Evolutionary conservation across 2,797 vertebrate genomes (phyloP).

Genomic region (Linurgus olivaceus): DNA sequence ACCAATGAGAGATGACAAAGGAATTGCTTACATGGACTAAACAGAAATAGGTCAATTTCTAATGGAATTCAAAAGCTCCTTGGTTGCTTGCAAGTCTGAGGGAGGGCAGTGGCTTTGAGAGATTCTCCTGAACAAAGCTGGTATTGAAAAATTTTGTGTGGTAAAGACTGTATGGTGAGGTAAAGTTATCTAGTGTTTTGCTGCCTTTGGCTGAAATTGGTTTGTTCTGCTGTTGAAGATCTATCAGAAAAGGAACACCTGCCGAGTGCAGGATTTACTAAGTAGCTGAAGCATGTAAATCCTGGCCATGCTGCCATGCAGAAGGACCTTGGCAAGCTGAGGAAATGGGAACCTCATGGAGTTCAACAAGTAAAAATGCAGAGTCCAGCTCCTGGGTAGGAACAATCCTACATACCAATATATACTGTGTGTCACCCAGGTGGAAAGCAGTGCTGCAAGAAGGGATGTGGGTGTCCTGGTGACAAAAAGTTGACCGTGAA

Average conservation of each 20-base stretch:
- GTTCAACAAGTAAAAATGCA: background rate
- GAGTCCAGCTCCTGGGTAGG: background rate
- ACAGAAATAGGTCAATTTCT: background rate
- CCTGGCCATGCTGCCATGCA: background rate
- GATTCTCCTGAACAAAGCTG: background rate
- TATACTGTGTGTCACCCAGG: background rate
- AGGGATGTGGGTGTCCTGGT: background rate
- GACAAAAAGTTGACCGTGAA: background rate
- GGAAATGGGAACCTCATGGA: background rate
- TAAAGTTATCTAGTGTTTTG: background rate
- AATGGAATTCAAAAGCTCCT: background rate
- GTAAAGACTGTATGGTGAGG: background rate
- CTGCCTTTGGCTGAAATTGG: background rate
- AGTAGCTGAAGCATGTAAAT: background rate
- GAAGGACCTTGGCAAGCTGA: background rate
- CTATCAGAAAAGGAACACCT: background rate
- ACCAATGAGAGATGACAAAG: background rate
- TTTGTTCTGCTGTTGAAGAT: background rate
- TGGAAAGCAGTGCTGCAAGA: background rate
- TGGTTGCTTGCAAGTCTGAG: background rate
- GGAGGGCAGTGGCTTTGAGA: background rate
- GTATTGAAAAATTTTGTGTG: background rate
- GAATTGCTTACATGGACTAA: background rate
- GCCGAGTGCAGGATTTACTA: background rate
- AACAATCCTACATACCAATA: fast-evolving